A percentile compares a stretch with the other conserved stretches of the same genome.
phyloP scores from a whole-genome alignment of 2,888 invertebrate species.

The Diploptera punctata region DNA sequence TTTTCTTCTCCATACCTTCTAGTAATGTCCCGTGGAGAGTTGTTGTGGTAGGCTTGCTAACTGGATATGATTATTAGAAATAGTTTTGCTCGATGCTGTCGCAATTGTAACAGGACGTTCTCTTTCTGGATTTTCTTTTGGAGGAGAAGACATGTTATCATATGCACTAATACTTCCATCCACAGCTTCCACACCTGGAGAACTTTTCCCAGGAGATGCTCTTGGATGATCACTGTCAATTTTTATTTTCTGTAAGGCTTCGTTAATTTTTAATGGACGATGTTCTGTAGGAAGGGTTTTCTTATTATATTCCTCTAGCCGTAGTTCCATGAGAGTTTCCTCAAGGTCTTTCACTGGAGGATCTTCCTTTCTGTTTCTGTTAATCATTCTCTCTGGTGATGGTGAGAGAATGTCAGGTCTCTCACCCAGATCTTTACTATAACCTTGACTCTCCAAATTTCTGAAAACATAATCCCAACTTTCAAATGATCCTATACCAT shows the following conservation, averaged over 20 bases:
- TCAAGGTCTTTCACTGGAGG: slow-evolving; percentile 60
- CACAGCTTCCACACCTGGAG: slow-evolving; percentile 1
- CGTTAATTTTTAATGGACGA: slow-evolving; percentile 60
- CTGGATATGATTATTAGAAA: neutral
- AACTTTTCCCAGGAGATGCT: neutral
- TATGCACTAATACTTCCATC: slow-evolving; percentile 39
- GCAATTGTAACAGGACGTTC: slow-evolving; percentile 17
- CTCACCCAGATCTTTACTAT: slow-evolving; percentile 68
- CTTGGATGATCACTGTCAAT: slow-evolving; percentile 31
- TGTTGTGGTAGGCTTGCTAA: too few relatives aligned
- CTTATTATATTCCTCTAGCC: slow-evolving; percentile 54
- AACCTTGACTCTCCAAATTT: slow-evolving; percentile 76
- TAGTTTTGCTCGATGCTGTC: slow-evolving; percentile 27
- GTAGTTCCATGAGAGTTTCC: slow-evolving; percentile 62
- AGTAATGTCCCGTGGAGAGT: slow-evolving; percentile 29
- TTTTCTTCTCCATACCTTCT: slow-evolving; percentile 18
- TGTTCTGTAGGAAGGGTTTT: slow-evolving; percentile 29
- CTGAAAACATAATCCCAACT: slow-evolving; percentile 84
- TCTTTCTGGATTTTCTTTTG: slow-evolving; percentile 34
- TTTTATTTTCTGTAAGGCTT: slow-evolving; percentile 57
- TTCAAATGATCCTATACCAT: slow-evolving; percentile 68
- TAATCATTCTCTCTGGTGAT: neutral
- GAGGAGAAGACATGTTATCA: slow-evolving; percentile 42
- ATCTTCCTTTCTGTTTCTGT: slow-evolving; percentile 12
- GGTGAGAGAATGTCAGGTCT: slow-evolving; percentile 63